phyloP scores from a whole-genome alignment of 2,113 vertebrate species.

The Perognathus longimembris region DNA sequence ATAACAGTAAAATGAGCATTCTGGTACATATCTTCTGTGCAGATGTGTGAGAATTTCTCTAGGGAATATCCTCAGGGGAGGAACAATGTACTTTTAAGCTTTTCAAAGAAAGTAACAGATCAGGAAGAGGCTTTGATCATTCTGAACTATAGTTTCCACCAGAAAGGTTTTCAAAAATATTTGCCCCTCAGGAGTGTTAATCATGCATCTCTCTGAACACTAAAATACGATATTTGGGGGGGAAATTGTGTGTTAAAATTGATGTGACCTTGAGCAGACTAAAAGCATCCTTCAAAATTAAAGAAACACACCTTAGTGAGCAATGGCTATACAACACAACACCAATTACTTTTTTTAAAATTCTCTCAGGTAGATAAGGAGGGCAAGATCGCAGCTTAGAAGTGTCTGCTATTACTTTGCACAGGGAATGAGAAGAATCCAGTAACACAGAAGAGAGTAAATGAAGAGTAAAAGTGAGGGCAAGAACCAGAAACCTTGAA shows the following conservation, averaged over 20 bases:
- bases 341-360: constrained; percentile 41
- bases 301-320: constrained; percentile 43
- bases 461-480: too few species aligned
- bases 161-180: constrained; percentile 64
- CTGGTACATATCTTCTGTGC: not conserved
- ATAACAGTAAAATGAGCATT: constrained; percentile 46
- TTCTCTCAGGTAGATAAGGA: not conserved
- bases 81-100: constrained; percentile 54
- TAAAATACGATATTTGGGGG: constrained; percentile 48
- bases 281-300: constrained; percentile 58
- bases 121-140: constrained; percentile 62
- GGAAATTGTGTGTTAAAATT: constrained; percentile 64
- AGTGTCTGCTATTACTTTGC: too few species aligned
- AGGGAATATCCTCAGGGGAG: not conserved
- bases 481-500: too few species aligned
- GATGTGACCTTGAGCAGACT: constrained; percentile 56
- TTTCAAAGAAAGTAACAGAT: constrained; percentile 66
- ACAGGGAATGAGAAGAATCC: too few species aligned
- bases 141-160: constrained; percentile 47
- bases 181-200: constrained; percentile 41
- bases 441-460: too few species aligned
- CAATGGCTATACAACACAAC: constrained; percentile 49
- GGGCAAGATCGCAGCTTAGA: too few species aligned
- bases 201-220: constrained; percentile 49
- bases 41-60: constrained; percentile 27